Percentiles rank a stretch among this genome's conserved stretches.
phyloP scores from a whole-genome alignment of 2,797 vertebrate genomes.

The Propithecus perrieri region DNA sequence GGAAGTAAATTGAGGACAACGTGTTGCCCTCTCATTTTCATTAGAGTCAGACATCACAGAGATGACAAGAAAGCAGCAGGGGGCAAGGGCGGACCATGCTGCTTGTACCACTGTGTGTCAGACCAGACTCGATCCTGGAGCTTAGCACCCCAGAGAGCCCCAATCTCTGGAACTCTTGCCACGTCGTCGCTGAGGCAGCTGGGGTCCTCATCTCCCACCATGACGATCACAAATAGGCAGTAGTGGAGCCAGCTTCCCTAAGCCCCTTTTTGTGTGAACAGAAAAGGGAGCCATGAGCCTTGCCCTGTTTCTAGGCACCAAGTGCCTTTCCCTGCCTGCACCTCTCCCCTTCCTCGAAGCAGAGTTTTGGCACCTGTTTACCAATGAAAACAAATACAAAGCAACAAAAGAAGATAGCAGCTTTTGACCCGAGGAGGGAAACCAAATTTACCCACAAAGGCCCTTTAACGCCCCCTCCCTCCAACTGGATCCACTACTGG shows the following conservation, averaged over 20 bases:
- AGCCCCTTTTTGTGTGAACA: constrained; percentile 39
- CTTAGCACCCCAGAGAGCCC: neutral
- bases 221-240: constrained; percentile 64
- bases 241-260: constrained; percentile 81
- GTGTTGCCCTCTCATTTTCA: neutral
- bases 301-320: neutral
- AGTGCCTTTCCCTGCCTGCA: neutral
- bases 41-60: neutral
- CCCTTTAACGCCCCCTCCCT: neutral
- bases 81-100: accelerated
- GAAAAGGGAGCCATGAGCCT: constrained; percentile 35
- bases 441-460: constrained; percentile 22
- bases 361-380: neutral
- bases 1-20: neutral
- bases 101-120: accelerated
- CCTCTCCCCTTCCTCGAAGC: neutral
- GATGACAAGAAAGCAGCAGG: neutral
- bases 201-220: constrained; percentile 20
- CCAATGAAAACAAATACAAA: neutral
- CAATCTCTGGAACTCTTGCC: neutral
- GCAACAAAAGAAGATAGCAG: neutral
- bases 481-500: constrained; percentile 83
- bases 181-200: constrained; percentile 70
- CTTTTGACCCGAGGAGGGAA: constrained; percentile 7
- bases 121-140: neutral